Base-by-base conservation (phyloP, 2,797 vertebrate genomes). In the Neostethus bicornis region DNA sequence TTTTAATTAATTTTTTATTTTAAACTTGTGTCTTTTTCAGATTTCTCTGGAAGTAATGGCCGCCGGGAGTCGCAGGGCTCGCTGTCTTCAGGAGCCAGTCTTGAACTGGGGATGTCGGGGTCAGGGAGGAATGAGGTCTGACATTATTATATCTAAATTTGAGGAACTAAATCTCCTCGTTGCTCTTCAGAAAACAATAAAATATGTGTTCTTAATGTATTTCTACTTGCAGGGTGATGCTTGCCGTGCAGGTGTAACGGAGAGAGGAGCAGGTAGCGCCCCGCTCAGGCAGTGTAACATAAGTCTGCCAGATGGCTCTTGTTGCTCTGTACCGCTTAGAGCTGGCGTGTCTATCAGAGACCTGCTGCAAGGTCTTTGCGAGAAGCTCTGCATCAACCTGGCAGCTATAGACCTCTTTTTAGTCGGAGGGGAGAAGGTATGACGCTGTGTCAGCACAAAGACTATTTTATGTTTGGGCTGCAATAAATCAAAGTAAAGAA, bases 381-480 rank as follows among this genome's bases (percentile, higher is more conserved):
- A 98, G 87, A 96, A 95, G 24, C 93, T 96, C 1, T 92, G 93
- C 75, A 93, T 99, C 81, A 98, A 95, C 66, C 90, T 98, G 73
- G 96, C 96, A 19, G 96, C 96, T 3, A 93, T 97, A 55, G 97
- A 99, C 82, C 94, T 98, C 28, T 99, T 98, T 76, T 89, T 99
- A 55, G 92, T 96, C 4, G 96, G 96, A 79, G 96, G 96, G 19
- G 96, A 96, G 78, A 98, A 98, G 96, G 96, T 98, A 93, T 3
- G 34, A 51, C 39, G n/a, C 48, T 45, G 13, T 25, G 16, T 28
- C 5, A 20, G 35, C 13, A 24, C 32, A 11, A 39, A 4, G 16
- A 25, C 26, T 16, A 38, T 31, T 8, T 32, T 29, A 1, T 28
- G 4, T 64, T 7, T 17, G 1, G 14, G 6, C 44, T 7, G 60